These are phyloP conservation scores for Melanogrammus aeglefinus DNA, from an alignment of 2,797 vertebrate genomes.

Conservation along the genomic window DNA sequence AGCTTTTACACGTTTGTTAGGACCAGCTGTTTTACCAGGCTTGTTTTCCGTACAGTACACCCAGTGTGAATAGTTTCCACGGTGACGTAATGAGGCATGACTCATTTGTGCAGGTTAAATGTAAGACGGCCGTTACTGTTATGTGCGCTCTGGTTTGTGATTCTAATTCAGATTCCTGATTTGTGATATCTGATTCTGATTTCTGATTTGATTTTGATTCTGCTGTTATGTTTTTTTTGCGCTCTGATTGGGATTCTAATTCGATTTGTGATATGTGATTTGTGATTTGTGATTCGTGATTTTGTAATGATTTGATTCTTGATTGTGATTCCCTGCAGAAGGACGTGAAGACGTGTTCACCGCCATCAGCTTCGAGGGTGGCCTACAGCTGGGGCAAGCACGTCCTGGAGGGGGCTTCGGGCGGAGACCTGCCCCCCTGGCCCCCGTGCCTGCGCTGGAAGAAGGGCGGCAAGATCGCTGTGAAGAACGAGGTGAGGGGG, in stretches of 20 bases:
- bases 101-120: neutral
- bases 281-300: too few relatives aligned
- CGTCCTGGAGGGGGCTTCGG: conserved; percentile 61
- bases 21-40: conserved; percentile 1
- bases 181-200: too few relatives aligned
- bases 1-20: neutral
- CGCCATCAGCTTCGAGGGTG: conserved; percentile 88
- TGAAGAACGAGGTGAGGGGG: conserved; percentile 84
- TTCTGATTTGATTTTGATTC: too few relatives aligned
- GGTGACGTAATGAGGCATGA: neutral
- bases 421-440: conserved; percentile 82
- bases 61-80: conserved; percentile 6
- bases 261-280: too few relatives aligned
- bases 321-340: conserved; percentile 71
- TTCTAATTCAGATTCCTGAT: too few relatives aligned
- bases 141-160: too few relatives aligned
- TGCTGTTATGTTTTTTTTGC: too few relatives aligned
- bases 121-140: neutral
- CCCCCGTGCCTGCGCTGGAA: conserved; percentile 91
- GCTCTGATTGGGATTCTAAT: too few relatives aligned
- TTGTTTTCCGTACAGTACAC: neutral
- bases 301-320: neutral
- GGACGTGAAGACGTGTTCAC: conserved; percentile 94
- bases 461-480: conserved; percentile 88
- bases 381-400: conserved; percentile 86